Evolutionary conservation across 2,113 vertebrate genomes (phyloP).

Genomic region (Chionodraco myersi): DNA sequence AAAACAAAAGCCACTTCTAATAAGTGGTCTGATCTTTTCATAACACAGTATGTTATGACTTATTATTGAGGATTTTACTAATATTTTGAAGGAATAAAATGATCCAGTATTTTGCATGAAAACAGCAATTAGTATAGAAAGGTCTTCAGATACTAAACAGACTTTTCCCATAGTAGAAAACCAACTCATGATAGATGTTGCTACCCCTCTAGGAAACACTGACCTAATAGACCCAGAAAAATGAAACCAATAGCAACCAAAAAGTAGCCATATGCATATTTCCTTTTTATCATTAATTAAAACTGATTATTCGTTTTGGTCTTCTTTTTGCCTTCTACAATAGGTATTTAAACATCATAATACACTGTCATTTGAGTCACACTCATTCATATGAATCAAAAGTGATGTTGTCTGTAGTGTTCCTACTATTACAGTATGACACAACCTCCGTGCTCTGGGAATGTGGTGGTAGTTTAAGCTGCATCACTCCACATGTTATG

Average conservation of each 20-base stretch:
- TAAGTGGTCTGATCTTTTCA: no score
- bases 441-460: slow-evolving; percentile 23
- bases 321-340: no score
- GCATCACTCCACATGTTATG: slow-evolving; percentile 36
- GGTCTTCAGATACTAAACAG: neutral
- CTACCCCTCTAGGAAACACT: neutral
- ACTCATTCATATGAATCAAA: neutral
- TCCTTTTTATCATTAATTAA: neutral
- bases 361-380: neutral
- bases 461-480: slow-evolving; percentile 37
- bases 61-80: no score
- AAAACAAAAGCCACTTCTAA: neutral
- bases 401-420: neutral
- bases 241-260: neutral
- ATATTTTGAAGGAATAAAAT: no score
- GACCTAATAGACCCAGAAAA: neutral
- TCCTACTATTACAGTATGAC: neutral
- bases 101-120: neutral
- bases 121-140: neutral
- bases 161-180: neutral
- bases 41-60: no score
- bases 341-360: neutral
- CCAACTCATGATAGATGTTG: neutral
- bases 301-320: neutral
- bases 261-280: neutral